Base-by-base conservation (phyloP, 1,140 invertebrate genomes). In the Leptestheria dahalacensis region DNA sequence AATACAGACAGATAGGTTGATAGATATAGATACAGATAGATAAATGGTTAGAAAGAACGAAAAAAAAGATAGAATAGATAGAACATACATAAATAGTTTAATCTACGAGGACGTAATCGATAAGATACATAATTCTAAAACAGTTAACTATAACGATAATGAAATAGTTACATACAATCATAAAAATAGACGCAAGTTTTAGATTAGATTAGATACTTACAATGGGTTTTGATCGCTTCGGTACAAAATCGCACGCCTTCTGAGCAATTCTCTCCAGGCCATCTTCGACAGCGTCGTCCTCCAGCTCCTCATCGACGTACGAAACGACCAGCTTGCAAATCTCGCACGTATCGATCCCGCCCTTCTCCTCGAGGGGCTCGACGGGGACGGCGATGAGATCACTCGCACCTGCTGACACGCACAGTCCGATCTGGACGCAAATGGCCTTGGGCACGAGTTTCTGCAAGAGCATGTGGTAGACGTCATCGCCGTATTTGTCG, bases 401-500 rank as follows among this genome's bases (percentile, higher is more conserved):
- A 15, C 28, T 24, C 15, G 28, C 21, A 24, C 53, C 0, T 24
- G 53, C 21, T 10, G 28, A n/a, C 11, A 41, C 66, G 66, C 87
- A 91, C 1, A 89, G 68, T 54, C 78, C 74, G 6, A 92, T 66
- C 50, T 80, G 70, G 9, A 73, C 68, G 71, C 91, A 94, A 50
- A 93, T 74, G 69, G 82, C 73, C 48, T 78, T 73, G 1, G 91
- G 86, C 57, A 81, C 76, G 28, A 91, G 63, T 65, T 83, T 78
- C 61, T 83, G 72, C n/a, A 79, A 73, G 6, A 95, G 68, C 56
- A 93, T 68, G 15, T 78, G 73, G 59, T 94, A 82, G 21, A 94
- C 75, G 0, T 79, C 67, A 62, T 86, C 79, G 2, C 79, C 82
- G 72, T 95, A 93, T 65, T 85, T 72, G 46, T 84, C 73, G 3